Base-by-base conservation (phyloP, 2,113 vertebrate genomes). In the Lophius piscatorius region DNA sequence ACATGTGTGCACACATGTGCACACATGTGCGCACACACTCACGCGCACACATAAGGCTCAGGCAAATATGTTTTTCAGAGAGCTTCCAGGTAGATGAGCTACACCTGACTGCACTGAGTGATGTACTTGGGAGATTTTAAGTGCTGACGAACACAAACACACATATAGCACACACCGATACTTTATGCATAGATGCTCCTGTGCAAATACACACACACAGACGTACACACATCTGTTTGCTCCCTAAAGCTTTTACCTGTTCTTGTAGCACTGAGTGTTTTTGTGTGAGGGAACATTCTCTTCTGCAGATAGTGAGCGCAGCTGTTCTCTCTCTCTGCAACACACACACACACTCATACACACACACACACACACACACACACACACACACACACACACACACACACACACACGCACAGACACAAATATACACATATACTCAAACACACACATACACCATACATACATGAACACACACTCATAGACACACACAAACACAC, bases 161-260 rank as follows among this genome's bases (percentile, higher is more conserved):
- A 31, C 34, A 24, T 20, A 16, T 9, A 62, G n/a, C 31, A 50
- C 21, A 28, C 20, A 28, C 16, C 28, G 33, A 36, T n/a, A 39
- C n/a, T n/a, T n/a, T n/a, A n/a, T n/a, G n/a, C n/a, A n/a, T n/a
- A n/a, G n/a, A n/a, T n/a, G n/a, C n/a, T n/a, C n/a, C n/a, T n/a
- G n/a, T n/a, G n/a, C 54, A 57, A 18, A 34, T 7, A 29, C 12
- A 21, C 24, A 55, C 31, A 60, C 28, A 36, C 16, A 45, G 39
- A 47, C 52, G 42, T 2, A 47, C 28, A 55, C 41, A 54, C 41
- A 60, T 34, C 24, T 33, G 18, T 16, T 23, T 9, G 4, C 24
- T 28, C 52, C 57, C 50, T 41, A 42, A 78, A 63, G 46, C 45
- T 33, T 44, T 28, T 63, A 58, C 66, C 44, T 70, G 55, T 42